Evolutionary conservation across 2,113 vertebrate genomes (phyloP), one percentile per base, ranked within the genome.

Genomic region (Cyanoderma ruficeps): DNA sequence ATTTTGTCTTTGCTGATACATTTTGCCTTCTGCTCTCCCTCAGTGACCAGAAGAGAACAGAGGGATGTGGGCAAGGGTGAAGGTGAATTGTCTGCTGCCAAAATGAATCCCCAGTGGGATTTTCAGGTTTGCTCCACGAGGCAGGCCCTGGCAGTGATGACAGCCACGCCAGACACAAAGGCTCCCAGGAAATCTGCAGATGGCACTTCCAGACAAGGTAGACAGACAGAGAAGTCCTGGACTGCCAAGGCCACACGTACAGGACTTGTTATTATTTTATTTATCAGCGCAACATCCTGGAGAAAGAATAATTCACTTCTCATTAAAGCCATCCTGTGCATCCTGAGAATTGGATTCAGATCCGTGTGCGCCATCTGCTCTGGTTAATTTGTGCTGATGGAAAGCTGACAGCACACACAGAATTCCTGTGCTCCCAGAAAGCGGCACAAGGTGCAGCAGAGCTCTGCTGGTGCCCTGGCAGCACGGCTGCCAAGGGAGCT

Each of bases 181-280:
- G 64, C 78, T 74, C 39, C 12, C 0, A 56, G 7, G 57, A 56
- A 41, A 94, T 67, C 64, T 80, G 72, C 69, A 60, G 68, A 80
- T 68, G 83, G 65, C 60, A 31, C 56, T 87, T 68, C 57, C 90
- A 91, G 70, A 70, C 70, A 71, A 91, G 82, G 74, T 25, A 49
- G 91, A n/a, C 83, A 87, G 90, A 49, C 59, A 59, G 60, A 74
- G 21, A 52, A 89, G 37, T 11, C 20, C 89, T 25, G 61, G 30
- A 15, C n/a, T 7, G 13, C 57, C 75, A 70, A 96, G 50, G 50
- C 41, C 76, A 86, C 68, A 70, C 1, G 0, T 12, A 52, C 64
- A 93, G 68, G 22, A 68, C 61, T 47, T 27, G n/a, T 79, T 65
- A 75, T 94, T 83, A 83, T 88, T 90, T 53, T 90, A 85, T 91